Base-by-base conservation (phyloP, 2,888 invertebrate genomes). In the Fragum fragum region DNA sequence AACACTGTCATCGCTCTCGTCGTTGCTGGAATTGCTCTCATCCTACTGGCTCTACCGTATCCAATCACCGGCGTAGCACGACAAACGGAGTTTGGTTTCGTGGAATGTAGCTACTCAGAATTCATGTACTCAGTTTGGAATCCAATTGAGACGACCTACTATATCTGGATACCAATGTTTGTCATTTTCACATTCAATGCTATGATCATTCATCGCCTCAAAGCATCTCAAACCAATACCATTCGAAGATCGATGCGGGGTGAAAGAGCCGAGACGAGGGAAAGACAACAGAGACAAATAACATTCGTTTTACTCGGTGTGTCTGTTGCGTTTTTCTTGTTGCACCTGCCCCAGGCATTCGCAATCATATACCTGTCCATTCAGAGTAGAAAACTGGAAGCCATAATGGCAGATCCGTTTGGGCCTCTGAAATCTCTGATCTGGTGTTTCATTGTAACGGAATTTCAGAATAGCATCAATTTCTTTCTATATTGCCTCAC, bases 341-440 rank as follows among this genome's bases (percentile, higher is more conserved):
- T 78, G n/a, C 78, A 78, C 47, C 66, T 78, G 18, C 78, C 78
- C 16, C 66, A 73, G 55, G 21, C 63, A 11, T 63, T 26, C 36
- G 63, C 28, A 9, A 63, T 28, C 9, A 23, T 63, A 11, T 63
- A 63, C 14, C 63, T 63, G 16, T 63, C 63, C 2, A 32, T 63
- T 28, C 26, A 26, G 63, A 63, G 63, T n/a, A 36, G 63, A n/a
- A 32, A n/a, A 18, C 29, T 63, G 1, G 63, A 29, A 36, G 32
- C 6, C 2, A 28, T 32, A 5, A n/a, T 63, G 28, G n/a, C 63
- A 18, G 63, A 63, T 21, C 63, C 63, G 9, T 32, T 36, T 36
- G 36, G 63, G 5, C 63, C 63, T 3, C 36, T 63, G 32, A 32
- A 63, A 18, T 63, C 63, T 11, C 36, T 63, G n/a, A n/a, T 63